Evolutionary conservation across 2,113 vertebrate species (phyloP).

Genomic region (Pogonocichla stellata): DNA sequence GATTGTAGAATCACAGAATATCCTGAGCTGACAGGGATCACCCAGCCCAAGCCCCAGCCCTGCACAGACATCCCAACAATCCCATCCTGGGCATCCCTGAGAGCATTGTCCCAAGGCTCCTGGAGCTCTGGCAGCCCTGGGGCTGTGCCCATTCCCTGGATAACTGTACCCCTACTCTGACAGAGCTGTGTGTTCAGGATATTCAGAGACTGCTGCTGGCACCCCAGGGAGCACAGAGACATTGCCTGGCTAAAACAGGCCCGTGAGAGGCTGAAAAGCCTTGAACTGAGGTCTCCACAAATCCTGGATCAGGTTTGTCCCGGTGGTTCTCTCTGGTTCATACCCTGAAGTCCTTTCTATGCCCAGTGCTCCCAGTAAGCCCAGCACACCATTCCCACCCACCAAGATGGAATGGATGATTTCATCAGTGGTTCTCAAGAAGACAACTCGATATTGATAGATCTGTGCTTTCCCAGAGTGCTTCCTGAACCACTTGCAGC

Average conservation of each 20-base stretch:
- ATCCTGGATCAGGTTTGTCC: background rate
- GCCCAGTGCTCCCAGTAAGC: background rate
- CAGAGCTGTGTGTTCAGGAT: background rate
- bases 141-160: background rate
- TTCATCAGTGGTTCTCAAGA: background rate
- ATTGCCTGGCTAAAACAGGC: background rate
- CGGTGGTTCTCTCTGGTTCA: background rate
- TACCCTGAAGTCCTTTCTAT: background rate
- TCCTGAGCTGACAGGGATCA: background rate
- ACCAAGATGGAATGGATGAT: background rate
- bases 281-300: background rate
- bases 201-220: background rate
- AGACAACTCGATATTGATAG: background rate
- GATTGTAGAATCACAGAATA: background rate
- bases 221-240: background rate
- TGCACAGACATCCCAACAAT: background rate
- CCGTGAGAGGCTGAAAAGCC: background rate
- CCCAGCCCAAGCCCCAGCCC: background rate
- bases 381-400: background rate
- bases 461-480: background rate
- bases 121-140: background rate
- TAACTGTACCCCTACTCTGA: background rate
- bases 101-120: accelerated
- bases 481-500: background rate
- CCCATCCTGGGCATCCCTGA: background rate